Base-by-base conservation (phyloP, 2,888 invertebrate genomes). In the Trisateles emortualis region DNA sequence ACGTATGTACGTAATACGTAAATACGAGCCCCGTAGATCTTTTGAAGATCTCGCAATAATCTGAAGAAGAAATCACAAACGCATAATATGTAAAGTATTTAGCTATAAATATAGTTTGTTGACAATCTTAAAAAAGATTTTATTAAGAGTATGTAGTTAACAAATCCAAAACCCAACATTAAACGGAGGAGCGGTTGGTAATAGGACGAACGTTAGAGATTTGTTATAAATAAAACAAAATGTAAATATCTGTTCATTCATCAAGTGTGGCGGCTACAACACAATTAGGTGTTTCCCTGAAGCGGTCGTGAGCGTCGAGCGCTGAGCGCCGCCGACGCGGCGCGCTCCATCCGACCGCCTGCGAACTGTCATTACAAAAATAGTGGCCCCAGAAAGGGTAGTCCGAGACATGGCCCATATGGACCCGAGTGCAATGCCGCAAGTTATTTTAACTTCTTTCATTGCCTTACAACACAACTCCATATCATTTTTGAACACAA, bases 311-410 rank as follows among this genome's bases (percentile, higher is more conserved):
- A 52, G 47, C 50, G 60, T 42, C 54, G 59, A 45, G 44, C 51
- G 36, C 29, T 35, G 24, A 2, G 11, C 35, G 13, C 32, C 32
- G 32, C 30, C 50, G 35, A 22, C 40, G 22, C 46, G 55, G 36
- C 40, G 11, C 42, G 35, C 26, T 29, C 24, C 69, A 47, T 48
- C 55, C 68, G 69, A 73, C 89, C 90, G 90, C 90, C 90, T 92
- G 92, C 86, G 68, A 81, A 87, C 87, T 88, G 90, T 92, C 92
- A 90, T 86, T 90, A 90, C 87, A 83, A 87, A 92, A 92, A 91
- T 91, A 91, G 90, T 89, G 88, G 87, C 79, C 84, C 79, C 87
- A 84, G 90, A 91, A 92, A 92, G 91, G 91, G 91, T 91, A 88
- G 87, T 78, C 80, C 70, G 79, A 81, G 90, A 91, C 87, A 83